Conservation (phyloP, 1,140 invertebrate genomes). For the Drosophila arizonae region DNA sequence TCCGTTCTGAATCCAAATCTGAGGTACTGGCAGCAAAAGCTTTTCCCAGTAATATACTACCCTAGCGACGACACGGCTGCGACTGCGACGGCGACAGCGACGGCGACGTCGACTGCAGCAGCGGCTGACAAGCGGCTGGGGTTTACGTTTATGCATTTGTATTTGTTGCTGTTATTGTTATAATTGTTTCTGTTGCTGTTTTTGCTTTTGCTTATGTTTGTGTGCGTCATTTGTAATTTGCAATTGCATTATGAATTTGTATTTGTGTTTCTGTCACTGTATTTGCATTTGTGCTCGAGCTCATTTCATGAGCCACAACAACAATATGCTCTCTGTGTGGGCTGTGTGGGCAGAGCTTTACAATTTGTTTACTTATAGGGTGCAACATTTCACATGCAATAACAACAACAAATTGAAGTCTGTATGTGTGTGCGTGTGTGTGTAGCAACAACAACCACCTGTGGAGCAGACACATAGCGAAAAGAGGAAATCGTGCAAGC, state of each 20-base stretch:
- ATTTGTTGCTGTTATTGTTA: conserved; percentile 9
- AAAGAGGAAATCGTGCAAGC: conserved; percentile 26
- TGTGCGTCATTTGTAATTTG: conserved; percentile 29
- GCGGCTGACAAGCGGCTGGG: conserved; percentile 9
- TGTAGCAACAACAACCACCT: conserved; percentile 32
- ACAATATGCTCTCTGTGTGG: conserved; percentile 2
- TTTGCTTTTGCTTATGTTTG: conserved; percentile 14
- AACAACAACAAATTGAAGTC: background rate
- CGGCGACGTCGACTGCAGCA: conserved; percentile 11
- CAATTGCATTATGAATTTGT: conserved; percentile 2
- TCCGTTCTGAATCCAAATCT: conserved; percentile 71
- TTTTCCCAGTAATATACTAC: conserved; percentile 65
- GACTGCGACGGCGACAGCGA: background rate
- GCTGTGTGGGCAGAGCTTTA: conserved; percentile 25
- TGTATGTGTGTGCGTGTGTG: background rate
- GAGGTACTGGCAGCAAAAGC: conserved; percentile 50
- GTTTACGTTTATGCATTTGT: conserved; percentile 15
- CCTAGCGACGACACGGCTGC: background rate
- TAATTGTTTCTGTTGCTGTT: conserved; percentile 5
- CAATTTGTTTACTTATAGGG: conserved; percentile 26
- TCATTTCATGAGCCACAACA: conserved; percentile 26
- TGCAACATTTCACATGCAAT: conserved; percentile 22
- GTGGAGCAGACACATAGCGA: conserved; percentile 4
- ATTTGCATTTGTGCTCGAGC: background rate
- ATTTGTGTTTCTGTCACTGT: background rate